Base-by-base conservation (phyloP, 2,888 invertebrate genomes). In the Pollenia labialis region DNA sequence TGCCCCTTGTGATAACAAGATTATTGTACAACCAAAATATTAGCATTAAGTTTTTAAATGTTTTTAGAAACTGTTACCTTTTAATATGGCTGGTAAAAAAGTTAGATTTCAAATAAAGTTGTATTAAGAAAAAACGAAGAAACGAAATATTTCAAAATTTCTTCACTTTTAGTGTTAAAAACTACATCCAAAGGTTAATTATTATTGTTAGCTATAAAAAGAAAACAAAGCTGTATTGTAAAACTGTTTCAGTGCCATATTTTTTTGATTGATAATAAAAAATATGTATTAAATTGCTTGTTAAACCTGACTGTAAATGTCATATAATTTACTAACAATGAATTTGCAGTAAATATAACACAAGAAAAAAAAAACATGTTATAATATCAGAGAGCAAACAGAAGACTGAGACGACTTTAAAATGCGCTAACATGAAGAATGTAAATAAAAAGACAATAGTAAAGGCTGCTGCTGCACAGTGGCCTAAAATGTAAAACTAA, bases 271-370 rank as follows among this genome's bases (percentile, higher is more conserved):
- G 87, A 81, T 85, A 87, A 83, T 87, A 88, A 88, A 87, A 77
- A 48, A 54, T n/a, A 16, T 44, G 66, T 56, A 46, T 87, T 87
- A 74, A 88, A 86, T 82, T 80, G 52, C 83, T 86, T 83, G 85
- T 88, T 87, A 85, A 85, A 82, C 81, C 81, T 87, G 87, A 82
- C 89, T 84, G 85, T 79, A 86, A 85, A 85, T 87, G 89, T 85
- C 84, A 83, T 87, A 85, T 87, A 87, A 89, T 88, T 87, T 87
- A 87, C 85, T 87, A 87, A 87, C 87, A 88, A 88, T 88, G 46
- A 87, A 80, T 82, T 86, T 85, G 42, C 16, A 58, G 40, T 87
- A 88, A 87, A 75, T 62, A 75, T 44, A 60, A 74, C 50, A 81
- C 58, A 48, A 71, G 58, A 32, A 60, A 79, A 40, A 77, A 18